A percentile compares a stretch with the other conserved stretches of the same genome.
phyloP scores from a whole-genome alignment of 64 coral and sea anemone genomes.

The Stichodactyla mertensii region DNA sequence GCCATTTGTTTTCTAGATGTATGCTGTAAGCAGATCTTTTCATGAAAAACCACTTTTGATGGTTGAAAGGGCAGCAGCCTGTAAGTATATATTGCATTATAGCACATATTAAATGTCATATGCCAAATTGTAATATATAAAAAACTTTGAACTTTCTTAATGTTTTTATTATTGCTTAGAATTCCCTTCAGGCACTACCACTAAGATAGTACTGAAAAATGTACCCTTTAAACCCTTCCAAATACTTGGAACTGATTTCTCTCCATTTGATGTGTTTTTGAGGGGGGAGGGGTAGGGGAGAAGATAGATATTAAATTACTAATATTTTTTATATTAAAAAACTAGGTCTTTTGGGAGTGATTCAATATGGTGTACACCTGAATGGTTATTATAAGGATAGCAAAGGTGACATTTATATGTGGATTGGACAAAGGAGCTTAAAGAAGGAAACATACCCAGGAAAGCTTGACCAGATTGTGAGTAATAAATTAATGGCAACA shows the following conservation, averaged over 20 bases:
- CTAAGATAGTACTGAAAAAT: no score
- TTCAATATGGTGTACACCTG: constrained; percentile 89
- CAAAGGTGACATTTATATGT: constrained; percentile 61
- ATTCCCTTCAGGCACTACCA: no score
- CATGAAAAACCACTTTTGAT: constrained; percentile 66
- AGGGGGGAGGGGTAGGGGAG: no score
- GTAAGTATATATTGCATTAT: constrained; percentile 48
- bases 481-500: not conserved
- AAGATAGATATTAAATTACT: no score
- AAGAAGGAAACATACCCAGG: constrained; percentile 84
- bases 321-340: not conserved
- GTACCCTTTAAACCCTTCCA: no score
- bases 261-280: no score
- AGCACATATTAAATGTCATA: no score
- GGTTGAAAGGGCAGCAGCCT: constrained; percentile 82
- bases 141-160: no score
- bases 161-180: no score
- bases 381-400: constrained; percentile 80
- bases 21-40: constrained; percentile 77
- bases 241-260: no score
- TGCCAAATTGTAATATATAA: no score
- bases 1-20: constrained; percentile 35
- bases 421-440: constrained; percentile 75
- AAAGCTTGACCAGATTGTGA: constrained; percentile 91
- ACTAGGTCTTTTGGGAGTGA: constrained; percentile 66